Conservation (phyloP, 1,140 invertebrate species). For the Drosophila sturtevanti region DNA sequence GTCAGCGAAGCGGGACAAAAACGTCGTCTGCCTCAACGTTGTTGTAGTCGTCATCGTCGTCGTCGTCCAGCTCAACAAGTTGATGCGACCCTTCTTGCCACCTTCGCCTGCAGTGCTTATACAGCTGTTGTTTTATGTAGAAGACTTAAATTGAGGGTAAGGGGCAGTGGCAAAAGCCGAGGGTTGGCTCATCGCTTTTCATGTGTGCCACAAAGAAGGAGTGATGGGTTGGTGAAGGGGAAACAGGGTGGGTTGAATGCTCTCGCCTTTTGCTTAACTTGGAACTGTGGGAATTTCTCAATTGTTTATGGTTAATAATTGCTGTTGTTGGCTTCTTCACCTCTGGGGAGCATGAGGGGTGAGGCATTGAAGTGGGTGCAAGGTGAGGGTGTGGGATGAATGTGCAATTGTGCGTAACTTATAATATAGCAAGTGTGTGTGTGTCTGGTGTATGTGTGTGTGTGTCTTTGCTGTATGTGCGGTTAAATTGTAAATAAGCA, state of each 20-base stretch:
- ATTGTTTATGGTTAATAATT: conserved; percentile 80
- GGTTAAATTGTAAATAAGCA: conserved; percentile 55
- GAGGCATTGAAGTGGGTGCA: neutral
- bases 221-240: neutral
- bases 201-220: neutral
- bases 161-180: neutral
- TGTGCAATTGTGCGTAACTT: conserved; percentile 78
- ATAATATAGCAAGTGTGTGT: conserved; percentile 30
- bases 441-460: conserved; percentile 55
- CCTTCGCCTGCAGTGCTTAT: conserved; percentile 35
- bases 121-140: conserved; percentile 66
- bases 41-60: conserved; percentile 12
- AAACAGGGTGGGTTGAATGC: conserved; percentile 49
- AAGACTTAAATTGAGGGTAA: neutral
- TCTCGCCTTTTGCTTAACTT: conserved; percentile 13
- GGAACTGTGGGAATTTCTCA: conserved; percentile 78
- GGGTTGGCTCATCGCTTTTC: neutral
- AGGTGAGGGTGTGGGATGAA: conserved; percentile 29
- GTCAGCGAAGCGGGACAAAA: conserved; percentile 66
- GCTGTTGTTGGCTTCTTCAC: conserved; percentile 79
- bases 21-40: too few species aligned
- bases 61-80: conserved; percentile 71
- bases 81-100: conserved; percentile 38
- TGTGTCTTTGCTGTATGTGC: conserved; percentile 50
- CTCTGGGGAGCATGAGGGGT: conserved; percentile 25